Evolutionary conservation across 2,113 vertebrate genomes (phyloP), one percentile per base, ranked within the genome.

Genomic region (Cricetomys ansorgei): DNA sequence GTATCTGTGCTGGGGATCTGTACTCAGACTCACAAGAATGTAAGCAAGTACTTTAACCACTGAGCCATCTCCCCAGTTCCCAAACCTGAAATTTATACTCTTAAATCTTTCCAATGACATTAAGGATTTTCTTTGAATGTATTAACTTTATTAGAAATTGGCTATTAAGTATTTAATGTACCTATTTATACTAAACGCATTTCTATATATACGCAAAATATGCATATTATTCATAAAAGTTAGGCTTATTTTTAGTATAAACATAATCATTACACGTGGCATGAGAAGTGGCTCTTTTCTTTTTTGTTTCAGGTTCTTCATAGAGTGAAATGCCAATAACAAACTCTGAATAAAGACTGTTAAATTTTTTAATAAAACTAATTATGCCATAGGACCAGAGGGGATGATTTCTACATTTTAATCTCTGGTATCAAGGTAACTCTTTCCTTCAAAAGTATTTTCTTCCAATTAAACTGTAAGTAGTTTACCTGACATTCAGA

Each of bases 101-200:
- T 29, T 76, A 89, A 93, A 73, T 87, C 55, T 64, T 97, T 88
- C n/a, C 11, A 94, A 72, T 53, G 69, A 37, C 31, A 76, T 40
- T 40, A 95, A 70, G 6, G 81, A 77, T 91, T 96, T 96, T 92
- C 37, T 92, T 94, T 92, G 57, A 85, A 75, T 92, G 67, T 55
- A 70, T 62, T 69, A 88, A 67, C 64, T 89, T 85, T 85, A 76
- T 73, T 86, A 65, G 57, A 92, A 94, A 59, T 81, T 80, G 72
- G 89, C 79, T 5, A 50, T 59, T 77, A 73, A 70, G 23, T 80
- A 84, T 70, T 88, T 90, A 77, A 48, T 59, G 17, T 45, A 3
- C 29, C 17, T 85, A 67, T 76, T 43, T 92, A 19, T 77, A 94
- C 1, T 79, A 95, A 75, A 79, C n/a, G 77, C 0, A 57, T 91